Percentiles rank a stretch among this genome's conserved stretches.
phyloP scores from a whole-genome alignment of 2,797 vertebrate genomes.

The Tapera naevia region DNA sequence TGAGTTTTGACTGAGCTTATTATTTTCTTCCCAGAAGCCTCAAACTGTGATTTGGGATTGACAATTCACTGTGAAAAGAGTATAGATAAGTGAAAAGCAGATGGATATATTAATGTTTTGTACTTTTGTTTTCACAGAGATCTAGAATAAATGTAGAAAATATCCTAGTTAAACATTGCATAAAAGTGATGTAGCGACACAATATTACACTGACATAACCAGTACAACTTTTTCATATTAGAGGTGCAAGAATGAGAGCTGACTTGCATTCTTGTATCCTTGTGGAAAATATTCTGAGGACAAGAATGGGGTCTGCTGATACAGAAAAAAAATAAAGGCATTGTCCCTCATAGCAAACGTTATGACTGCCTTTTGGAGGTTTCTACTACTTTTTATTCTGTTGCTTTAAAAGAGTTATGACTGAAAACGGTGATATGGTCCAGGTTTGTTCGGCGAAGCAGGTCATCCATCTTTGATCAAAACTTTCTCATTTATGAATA shows the following conservation, averaged over 20 bases:
- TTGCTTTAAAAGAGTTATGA: background rate
- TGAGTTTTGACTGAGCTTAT: background rate
- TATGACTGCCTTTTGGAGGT: background rate
- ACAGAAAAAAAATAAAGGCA: rapidly evolving
- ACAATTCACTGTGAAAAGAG: background rate
- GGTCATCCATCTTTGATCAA: background rate
- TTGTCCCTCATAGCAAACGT: background rate
- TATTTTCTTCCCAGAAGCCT: background rate
- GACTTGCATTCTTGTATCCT: background rate
- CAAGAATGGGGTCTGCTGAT: background rate
- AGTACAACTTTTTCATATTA: background rate
- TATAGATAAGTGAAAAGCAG: background rate
- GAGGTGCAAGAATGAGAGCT: background rate
- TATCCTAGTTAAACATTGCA: background rate
- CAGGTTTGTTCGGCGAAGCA: background rate
- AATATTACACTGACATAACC: background rate
- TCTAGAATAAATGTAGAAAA: background rate
- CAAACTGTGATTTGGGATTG: background rate
- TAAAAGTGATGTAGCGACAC: background rate
- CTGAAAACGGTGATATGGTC: background rate
- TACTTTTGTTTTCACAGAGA: background rate
- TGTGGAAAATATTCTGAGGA: background rate
- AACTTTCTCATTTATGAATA: background rate
- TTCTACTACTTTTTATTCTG: background rate
- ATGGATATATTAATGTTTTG: background rate